phyloP scores from a whole-genome alignment of 2,888 invertebrate genomes.

The Cheilosia vernalis region DNA sequence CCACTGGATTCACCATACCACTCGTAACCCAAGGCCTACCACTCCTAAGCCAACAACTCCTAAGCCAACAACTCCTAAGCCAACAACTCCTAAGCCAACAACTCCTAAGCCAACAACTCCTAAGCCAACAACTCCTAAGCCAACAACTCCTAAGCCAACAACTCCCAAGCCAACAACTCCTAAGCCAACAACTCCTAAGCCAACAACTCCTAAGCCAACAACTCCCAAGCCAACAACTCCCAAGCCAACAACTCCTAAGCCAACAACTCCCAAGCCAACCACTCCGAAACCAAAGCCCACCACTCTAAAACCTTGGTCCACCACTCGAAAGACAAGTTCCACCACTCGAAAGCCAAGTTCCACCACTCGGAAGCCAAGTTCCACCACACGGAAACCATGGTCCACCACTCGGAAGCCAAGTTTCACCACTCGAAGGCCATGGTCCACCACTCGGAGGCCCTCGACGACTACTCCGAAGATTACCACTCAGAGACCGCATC shows the following conservation, averaged over 20 bases:
- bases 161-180: background rate
- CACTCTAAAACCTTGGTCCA: background rate
- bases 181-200: background rate
- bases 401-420: background rate
- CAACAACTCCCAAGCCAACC: background rate
- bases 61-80: background rate
- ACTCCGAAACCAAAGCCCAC: background rate
- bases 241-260: background rate
- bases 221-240: background rate
- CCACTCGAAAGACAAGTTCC: background rate
- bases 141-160: no score
- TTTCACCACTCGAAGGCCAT: background rate
- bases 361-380: background rate
- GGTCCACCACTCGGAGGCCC: background rate
- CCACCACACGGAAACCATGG: background rate
- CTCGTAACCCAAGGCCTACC: background rate
- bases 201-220: background rate
- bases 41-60: background rate
- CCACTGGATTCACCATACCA: background rate
- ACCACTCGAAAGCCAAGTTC: background rate
- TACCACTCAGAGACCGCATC: background rate
- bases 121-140: background rate
- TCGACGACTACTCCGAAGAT: background rate
- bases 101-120: background rate
- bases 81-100: no score